A percentile compares a stretch with the other conserved stretches of the same genome.
Conservation (phyloP, 2,113 vertebrate species). For the Semicossyphus pulcher region DNA sequence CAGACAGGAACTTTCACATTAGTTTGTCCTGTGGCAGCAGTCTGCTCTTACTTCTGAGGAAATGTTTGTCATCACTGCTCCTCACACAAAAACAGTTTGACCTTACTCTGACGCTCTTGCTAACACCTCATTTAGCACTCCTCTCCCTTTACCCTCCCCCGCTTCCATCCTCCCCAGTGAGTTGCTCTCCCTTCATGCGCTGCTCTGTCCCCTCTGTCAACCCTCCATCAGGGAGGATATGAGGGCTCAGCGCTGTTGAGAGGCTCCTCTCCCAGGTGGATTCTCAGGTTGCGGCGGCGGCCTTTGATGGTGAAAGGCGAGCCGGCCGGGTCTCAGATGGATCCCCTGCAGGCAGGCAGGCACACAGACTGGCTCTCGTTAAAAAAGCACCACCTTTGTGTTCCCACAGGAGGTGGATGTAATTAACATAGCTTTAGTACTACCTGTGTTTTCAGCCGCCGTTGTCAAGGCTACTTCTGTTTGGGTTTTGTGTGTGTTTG, state of each 20-base stretch:
- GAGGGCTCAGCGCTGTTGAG: slow-evolving; percentile 65
- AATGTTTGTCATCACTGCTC: not conserved
- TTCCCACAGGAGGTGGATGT: slow-evolving; percentile 82
- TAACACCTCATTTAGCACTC: slow-evolving; percentile 41
- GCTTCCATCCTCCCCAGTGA: not conserved
- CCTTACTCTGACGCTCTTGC: slow-evolving; percentile 33
- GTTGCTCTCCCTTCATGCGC: slow-evolving; percentile 8
- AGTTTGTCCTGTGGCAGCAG: not conserved
- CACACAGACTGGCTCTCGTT: slow-evolving; percentile 80
- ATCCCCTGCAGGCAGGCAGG: slow-evolving; percentile 74
- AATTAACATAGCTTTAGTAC: slow-evolving; percentile 82
- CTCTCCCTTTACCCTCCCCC: not conserved
- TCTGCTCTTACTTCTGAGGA: not conserved
- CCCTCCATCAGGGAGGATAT: slow-evolving; percentile 68
- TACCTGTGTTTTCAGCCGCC: slow-evolving; percentile 76
- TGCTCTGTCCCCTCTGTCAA: slow-evolving; percentile 63
- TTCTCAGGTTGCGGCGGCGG: slow-evolving; percentile 66
- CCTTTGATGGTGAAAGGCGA: slow-evolving; percentile 82
- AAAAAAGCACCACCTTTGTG: slow-evolving; percentile 79
- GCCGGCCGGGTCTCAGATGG: slow-evolving; percentile 70
- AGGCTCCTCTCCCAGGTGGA: slow-evolving; percentile 71
- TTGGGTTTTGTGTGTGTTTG: slow-evolving; percentile 61
- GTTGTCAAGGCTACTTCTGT: slow-evolving; percentile 77
- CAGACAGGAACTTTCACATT: not conserved
- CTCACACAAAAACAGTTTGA: slow-evolving; percentile 43